Evolutionary conservation across 2,888 invertebrate genomes (phyloP).

Genomic region (Polymixis lichenea): DNA sequence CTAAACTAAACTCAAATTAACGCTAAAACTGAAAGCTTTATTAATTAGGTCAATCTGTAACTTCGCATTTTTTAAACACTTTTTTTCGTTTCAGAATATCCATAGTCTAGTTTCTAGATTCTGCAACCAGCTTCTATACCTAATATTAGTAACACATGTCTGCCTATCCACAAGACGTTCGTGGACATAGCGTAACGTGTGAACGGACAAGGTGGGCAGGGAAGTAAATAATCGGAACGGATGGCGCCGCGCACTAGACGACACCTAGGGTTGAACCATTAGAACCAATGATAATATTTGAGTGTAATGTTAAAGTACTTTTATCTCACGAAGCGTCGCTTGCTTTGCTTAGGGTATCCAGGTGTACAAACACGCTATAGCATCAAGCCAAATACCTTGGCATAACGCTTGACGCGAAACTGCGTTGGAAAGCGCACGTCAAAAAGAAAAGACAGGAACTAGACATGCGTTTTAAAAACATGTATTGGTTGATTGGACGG

Average conservation of each 20-base stretch:
- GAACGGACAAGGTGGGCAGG: conserved; percentile 62
- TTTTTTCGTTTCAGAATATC: neutral
- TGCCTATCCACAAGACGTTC: conserved; percentile 1
- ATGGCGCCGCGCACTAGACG: conserved; percentile 58
- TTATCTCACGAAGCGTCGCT: too few species aligned
- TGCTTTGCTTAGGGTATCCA: too few species aligned
- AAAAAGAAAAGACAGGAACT: too few species aligned
- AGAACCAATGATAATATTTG: neutral
- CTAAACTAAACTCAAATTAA: neutral
- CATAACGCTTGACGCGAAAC: too few species aligned
- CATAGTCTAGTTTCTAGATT: neutral
- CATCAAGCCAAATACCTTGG: too few species aligned
- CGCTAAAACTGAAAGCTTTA: neutral
- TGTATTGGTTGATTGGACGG: too few species aligned
- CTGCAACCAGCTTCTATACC: neutral
- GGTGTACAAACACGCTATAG: too few species aligned
- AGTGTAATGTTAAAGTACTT: neutral
- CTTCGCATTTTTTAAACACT: neutral
- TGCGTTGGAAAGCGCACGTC: too few species aligned
- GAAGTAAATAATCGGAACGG: conserved; percentile 69
- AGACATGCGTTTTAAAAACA: too few species aligned
- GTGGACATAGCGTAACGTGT: conserved; percentile 31
- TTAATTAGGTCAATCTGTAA: neutral
- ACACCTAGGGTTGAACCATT: conserved; percentile 32
- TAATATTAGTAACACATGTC: conserved; percentile 10